Percentiles rank a stretch among this genome's conserved stretches.
Conservation (phyloP, 2,888 invertebrate species). For the Agrochola litura region DNA sequence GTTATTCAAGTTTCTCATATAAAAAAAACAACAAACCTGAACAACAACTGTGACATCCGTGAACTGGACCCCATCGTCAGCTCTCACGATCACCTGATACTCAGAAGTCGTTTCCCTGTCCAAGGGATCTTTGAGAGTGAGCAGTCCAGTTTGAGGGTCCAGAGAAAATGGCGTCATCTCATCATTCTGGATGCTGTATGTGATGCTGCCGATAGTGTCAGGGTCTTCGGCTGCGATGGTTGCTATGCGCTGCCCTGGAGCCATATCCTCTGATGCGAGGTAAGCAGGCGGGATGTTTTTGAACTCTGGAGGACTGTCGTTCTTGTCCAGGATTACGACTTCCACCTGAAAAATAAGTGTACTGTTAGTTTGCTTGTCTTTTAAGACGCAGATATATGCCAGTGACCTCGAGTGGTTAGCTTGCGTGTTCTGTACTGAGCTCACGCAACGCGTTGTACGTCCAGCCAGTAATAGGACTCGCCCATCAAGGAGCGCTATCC, state of each 20-base stretch:
- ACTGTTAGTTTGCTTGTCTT: conserved; percentile 6
- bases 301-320: conserved; percentile 98
- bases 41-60: conserved; percentile 95
- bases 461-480: too few species aligned
- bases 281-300: conserved; percentile 93
- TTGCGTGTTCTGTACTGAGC: too few species aligned
- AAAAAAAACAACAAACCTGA: conserved; percentile 91
- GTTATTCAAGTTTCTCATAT: conserved; percentile 56
- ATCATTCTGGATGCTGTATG: conserved; percentile 93
- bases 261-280: conserved; percentile 96
- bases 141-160: conserved; percentile 93
- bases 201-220: conserved; percentile 94
- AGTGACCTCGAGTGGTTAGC: too few species aligned
- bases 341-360: conserved; percentile 92
- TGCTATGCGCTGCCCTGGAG: conserved; percentile 94
- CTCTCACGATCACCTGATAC: conserved; percentile 95
- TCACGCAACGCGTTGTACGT: too few species aligned
- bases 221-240: conserved; percentile 95
- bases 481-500: too few species aligned
- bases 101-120: conserved; percentile 95
- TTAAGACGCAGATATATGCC: too few species aligned
- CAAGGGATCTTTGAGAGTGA: conserved; percentile 94
- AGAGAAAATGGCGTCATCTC: conserved; percentile 93
- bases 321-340: conserved; percentile 96
- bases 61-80: conserved; percentile 96